Conservation (phyloP, 2,888 invertebrate species). For the Dendrolimus pini region DNA sequence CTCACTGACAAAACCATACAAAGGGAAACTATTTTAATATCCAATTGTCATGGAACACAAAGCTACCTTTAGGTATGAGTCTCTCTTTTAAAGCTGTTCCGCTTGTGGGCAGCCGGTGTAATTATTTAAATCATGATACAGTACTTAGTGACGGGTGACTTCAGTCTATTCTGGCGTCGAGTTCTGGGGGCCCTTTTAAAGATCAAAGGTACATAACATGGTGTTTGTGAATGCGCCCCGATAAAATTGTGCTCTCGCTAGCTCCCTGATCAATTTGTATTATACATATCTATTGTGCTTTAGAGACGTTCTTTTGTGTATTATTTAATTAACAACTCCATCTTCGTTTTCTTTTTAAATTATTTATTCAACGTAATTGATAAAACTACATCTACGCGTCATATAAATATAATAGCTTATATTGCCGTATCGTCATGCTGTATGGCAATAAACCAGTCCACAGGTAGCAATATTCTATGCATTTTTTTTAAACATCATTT, state of each 20-base stretch:
- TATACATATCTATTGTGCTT: background rate
- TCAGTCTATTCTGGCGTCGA: slow-evolving; percentile 15
- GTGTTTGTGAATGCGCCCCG: slow-evolving; percentile 18
- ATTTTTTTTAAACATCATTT: too few species aligned
- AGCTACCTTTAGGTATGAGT: background rate
- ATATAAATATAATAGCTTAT: too few species aligned
- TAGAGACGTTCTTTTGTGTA: background rate
- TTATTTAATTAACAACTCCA: background rate
- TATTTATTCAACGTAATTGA: too few species aligned
- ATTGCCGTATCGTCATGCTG: too few species aligned
- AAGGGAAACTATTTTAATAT: background rate
- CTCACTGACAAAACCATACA: background rate
- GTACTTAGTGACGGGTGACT: slow-evolving; percentile 17
- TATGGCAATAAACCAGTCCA: too few species aligned
- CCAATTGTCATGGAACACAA: background rate
- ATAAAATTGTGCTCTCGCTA: slow-evolving; percentile 14
- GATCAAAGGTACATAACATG: slow-evolving; percentile 31
- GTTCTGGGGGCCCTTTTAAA: slow-evolving; percentile 22
- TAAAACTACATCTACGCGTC: too few species aligned
- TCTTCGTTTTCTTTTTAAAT: too few species aligned
- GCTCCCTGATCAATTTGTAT: slow-evolving; percentile 5
- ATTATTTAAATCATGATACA: slow-evolving; percentile 15
- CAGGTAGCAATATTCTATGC: too few species aligned
- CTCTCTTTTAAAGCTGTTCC: background rate
- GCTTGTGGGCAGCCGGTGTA: slow-evolving; percentile 1